Conservation (phyloP, 2,797 vertebrate species). For the Tangara arthus region DNA sequence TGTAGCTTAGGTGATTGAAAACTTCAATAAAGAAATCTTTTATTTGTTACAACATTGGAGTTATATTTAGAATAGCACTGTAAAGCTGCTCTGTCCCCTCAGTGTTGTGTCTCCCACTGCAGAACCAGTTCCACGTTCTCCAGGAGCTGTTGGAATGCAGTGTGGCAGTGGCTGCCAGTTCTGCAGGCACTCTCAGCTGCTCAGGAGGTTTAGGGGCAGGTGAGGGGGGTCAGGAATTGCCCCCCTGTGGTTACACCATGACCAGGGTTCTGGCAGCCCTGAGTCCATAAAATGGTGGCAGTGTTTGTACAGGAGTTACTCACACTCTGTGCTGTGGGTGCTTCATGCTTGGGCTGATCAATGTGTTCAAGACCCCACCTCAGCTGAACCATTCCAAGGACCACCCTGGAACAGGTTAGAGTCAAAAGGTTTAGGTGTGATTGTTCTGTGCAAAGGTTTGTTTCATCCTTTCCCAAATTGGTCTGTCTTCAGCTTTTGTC, state of each 20-base stretch:
- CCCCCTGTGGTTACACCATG: background rate
- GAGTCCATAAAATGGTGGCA: background rate
- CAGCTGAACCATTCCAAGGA: background rate
- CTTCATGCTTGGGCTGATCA: background rate
- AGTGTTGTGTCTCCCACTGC: background rate
- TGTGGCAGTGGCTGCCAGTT: fast-evolving
- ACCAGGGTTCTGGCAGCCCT: fast-evolving
- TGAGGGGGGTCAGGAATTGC: background rate
- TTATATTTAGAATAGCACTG: background rate
- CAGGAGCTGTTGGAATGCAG: background rate
- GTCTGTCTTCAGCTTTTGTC: background rate
- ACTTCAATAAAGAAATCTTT: background rate
- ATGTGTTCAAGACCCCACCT: background rate
- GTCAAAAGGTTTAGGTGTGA: background rate
- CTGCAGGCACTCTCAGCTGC: background rate
- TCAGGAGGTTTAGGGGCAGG: background rate
- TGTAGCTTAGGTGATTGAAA: background rate
- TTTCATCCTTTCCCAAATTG: background rate
- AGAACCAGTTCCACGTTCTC: background rate
- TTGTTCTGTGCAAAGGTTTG: background rate
- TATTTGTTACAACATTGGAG: background rate
- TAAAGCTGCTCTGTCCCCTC: background rate
- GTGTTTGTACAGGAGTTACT: fast-evolving
- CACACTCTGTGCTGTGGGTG: background rate
- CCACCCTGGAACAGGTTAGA: background rate